Base-by-base conservation (phyloP, 2,888 invertebrate genomes). In the Nasonovia ribisnigri region DNA sequence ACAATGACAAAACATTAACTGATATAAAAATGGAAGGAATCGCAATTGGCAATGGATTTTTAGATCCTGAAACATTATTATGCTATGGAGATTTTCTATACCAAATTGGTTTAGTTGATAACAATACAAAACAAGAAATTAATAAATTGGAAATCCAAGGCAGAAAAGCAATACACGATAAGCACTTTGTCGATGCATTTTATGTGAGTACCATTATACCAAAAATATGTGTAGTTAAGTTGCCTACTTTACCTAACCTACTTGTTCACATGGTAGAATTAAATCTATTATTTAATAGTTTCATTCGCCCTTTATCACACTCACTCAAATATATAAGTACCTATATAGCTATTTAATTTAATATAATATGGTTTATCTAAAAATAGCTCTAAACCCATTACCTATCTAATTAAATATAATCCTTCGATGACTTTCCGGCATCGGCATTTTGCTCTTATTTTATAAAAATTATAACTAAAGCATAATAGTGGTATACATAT, bases 31-130 rank as follows among this genome's bases (percentile, higher is more conserved):
- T 92, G 42, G 60, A 90, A 94, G 97, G 97, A 26, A 95, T 97
- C 94, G 97, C 97, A 0, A 98, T 98, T 95, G 98, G 98, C 3
- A 98, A 98, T 95, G 98, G 98, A 0, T 96, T 98, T 0, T 97
- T 97, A 94, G 98, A 98, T 96, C 98, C 98, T 0, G 96, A 97
- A 94, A 97, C 98, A 95, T 98, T 98, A 95, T 95, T 98, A 10
- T 96, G 97, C 29, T 98, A 98, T 95, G 97, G 97, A 3, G 97
- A 97, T 95, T 98, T 98, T 96, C 96, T 98, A 94, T 97, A 98
- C 95, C 98, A 98, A 95, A 96, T 97, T 93, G 98, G 98, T 0
- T 96, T 97, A 48, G 95, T 96, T 48, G 95, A 95, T 95, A 90
- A 92, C 48, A 94, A 93, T 29, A 97, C 97, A 11, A 96, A 96